Base-by-base conservation (phyloP, 2,888 invertebrate genomes). In the Acleris laterana region DNA sequence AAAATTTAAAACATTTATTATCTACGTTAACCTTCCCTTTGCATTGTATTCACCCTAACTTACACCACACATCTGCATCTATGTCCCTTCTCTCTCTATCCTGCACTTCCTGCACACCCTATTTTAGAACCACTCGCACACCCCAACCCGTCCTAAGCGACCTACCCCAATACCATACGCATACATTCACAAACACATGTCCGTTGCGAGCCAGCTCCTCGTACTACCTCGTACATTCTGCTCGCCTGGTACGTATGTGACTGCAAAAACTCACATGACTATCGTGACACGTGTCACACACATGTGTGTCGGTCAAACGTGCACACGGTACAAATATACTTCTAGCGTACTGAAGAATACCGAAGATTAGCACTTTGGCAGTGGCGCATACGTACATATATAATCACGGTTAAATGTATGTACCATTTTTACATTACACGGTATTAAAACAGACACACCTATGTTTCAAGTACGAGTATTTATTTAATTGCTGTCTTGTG, bases 241-340 rank as follows among this genome's bases (percentile, higher is more conserved):
- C 55, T 78, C 53, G 69, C 91, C 90, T 89, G 76, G 90, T 93
- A 88, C 88, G 90, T 87, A 86, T 87, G 89, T 91, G 90, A 87
- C 84, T 84, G 80, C 69, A 79, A 81, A 81, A 85, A 88, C 91
- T 91, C 91, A 89, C 89, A 93, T 89, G 89, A 80, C 81, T 81
- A 76, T 77, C 75, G 76, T 82, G 80, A 83, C 84, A 83, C 77
- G 75, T 77, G 72, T 72, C 71, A 62, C 69, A 74, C 77, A 77
- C 77, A 74, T 78, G 77, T 72, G 48, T 56, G 63, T 13, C 38
- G 38, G 9, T 38, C 38, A 32, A 32, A 50, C 67, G 62, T 63
- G 63, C 59, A 63, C 46, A 42, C 59, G 16, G 58, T 55, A 46
- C 60, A 56, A 44, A 61, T 56, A 61, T 56, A 51, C 49, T 44